Evolutionary conservation across 2,888 invertebrate genomes (phyloP), one percentile per base, ranked within the genome.

Genomic region (Apotomis capreana): DNA sequence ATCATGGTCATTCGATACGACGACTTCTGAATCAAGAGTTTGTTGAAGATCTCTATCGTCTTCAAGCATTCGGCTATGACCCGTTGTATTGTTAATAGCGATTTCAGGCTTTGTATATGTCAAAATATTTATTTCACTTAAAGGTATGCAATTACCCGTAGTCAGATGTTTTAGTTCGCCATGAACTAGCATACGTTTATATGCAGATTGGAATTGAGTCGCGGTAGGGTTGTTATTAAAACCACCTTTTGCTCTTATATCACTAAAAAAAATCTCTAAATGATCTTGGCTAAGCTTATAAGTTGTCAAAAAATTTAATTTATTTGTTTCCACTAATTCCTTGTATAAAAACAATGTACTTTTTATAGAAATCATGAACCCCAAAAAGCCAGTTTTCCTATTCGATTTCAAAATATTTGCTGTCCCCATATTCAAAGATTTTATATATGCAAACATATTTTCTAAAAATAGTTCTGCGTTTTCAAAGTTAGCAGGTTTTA

Each of bases 261-360:
- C 60, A 12, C 68, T 46, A 9, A 60, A 68, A 60, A 60, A 68
- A 5, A 5, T 54, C 13, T 68, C 68, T n/a, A 68, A 60, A 37
- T 68, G 68, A 37, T 60, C 59, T 15, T 68, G 60, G 5, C 51
- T n/a, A 15, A 67, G 49, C 58, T 67, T 67, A 57, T 67, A 67
- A 5, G 49, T 26, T 5, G 5, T 5, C 40, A 40, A 6, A 40
- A 40, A 40, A 5, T 3, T 6, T 40, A 40, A 40, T 6, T 40
- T 40, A 4, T 40, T 4, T 6, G 40, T 40, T 40, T 40, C 0
- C 6, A 40, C 4, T 4, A 5, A 40, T 5, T 40, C 6, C 6
- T 40, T 6, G 40, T 40, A 40, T 6, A 40, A 40, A 37, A 37
- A 58, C 1, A 40, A 12, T 12, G 54, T n/a, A 37, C 63, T 64